Evolutionary conservation across 2,113 vertebrate genomes (phyloP).

Genomic region (Anhinga anhinga): DNA sequence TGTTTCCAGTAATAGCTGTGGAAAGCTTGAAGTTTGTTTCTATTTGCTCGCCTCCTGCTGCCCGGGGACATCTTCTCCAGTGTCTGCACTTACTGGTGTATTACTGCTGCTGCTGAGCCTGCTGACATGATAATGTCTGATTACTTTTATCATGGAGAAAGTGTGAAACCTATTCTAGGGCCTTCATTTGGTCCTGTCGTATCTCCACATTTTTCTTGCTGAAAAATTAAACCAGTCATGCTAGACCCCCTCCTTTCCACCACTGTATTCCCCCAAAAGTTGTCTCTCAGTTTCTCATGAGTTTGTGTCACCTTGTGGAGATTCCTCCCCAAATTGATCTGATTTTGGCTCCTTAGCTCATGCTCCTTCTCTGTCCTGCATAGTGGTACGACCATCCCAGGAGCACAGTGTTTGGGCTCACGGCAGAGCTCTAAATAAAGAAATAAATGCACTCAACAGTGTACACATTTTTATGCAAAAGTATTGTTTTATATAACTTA

Average conservation of each 20-base stretch:
- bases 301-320: not conserved
- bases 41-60: not conserved
- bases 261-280: rapidly evolving
- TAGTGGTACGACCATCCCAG: not conserved
- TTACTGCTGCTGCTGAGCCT: not conserved
- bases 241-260: not conserved
- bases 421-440: not conserved
- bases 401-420: not conserved
- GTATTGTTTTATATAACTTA: not conserved
- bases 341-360: not conserved
- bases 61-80: not conserved
- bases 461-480: not conserved
- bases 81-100: rapidly evolving
- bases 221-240: not conserved
- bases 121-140: not conserved
- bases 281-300: not conserved
- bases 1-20: not conserved
- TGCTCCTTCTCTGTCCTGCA: not conserved
- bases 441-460: not conserved
- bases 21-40: not conserved
- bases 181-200: not conserved
- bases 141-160: not conserved
- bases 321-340: not conserved
- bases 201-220: not conserved
- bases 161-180: not conserved